Evolutionary conservation across 2,113 vertebrate genomes (phyloP), one percentile per base, ranked within the genome.

Genomic region (Nothocercus nigrocapillus): DNA sequence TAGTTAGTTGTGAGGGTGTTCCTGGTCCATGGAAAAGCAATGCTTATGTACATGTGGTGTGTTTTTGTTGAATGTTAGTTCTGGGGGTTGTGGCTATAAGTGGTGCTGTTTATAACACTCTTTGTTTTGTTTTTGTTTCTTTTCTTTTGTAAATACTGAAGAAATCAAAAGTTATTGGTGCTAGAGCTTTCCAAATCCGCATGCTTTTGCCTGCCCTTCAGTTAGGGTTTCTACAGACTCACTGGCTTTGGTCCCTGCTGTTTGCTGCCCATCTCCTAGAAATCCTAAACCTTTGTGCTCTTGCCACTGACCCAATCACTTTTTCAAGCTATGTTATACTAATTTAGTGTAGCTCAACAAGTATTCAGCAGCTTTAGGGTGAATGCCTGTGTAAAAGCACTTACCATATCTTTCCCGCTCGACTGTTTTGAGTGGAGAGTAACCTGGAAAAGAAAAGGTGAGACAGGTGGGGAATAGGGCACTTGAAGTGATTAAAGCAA

Each of bases 371-470:
- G 18, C 17, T 53, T n/a, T 13, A 2, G 1, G 34, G 32, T 44
- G 25, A 77, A 28, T 36, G 17, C 15, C 9, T 47, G 44, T 27
- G 42, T 8, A 27, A 89, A 89, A 34, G 1, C 30, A 66, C 97
- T 95, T 88, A 98, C 98, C 84, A 14, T 85, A 62, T 47, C 38
- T 96, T 68, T 64, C 36, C 3, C 67, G 36, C 3, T 97, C 92
- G 0, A 84, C 83, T 76, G 40, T 82, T 36, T 49, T 68, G 80
- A 81, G 13, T 38, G 97, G 63, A 72, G 97, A 91, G 58, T 98
- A 97, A 9, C 89, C 98, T 98, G 90, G 54, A 88, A 94, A 82
- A 38, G 6, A 85, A 95, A 58, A 54, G 72, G 66, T 68, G 42
- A 32, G 66, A 51, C 21, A 75, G 42, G 28, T 94, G 77, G 92